A percentile compares a stretch with the other conserved stretches of the same genome.
phyloP scores from a whole-genome alignment of 2,797 vertebrate species.

The Poeciliopsis infans region DNA sequence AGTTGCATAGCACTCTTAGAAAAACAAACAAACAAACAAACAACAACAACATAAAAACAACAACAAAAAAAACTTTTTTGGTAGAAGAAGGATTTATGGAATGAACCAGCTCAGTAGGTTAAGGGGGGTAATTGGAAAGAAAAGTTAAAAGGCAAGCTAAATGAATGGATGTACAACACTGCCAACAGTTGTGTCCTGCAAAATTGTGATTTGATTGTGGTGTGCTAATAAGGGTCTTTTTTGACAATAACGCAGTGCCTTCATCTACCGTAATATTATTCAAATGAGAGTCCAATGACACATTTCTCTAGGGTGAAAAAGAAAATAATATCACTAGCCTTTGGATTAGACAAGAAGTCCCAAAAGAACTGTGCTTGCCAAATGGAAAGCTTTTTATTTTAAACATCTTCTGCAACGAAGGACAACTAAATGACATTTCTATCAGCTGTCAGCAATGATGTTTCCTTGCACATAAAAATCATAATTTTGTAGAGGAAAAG shows the following conservation, averaged over 20 bases:
- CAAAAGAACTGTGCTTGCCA: constrained; percentile 61
- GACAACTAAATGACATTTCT: constrained; percentile 40
- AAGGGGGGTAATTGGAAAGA: constrained; percentile 50
- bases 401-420: constrained; percentile 37
- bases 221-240: constrained; percentile 66
- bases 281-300: constrained; percentile 75
- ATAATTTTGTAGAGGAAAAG: constrained; percentile 37
- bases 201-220: constrained; percentile 76
- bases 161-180: constrained; percentile 50
- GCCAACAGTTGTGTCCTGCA: constrained; percentile 66
- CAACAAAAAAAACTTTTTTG: neutral
- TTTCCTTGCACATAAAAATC: constrained; percentile 36
- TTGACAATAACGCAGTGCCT: constrained; percentile 71
- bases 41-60: too few species aligned
- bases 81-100: constrained; percentile 39
- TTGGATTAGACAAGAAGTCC: constrained; percentile 70
- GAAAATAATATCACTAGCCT: constrained; percentile 63
- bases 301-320: constrained; percentile 60
- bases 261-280: constrained; percentile 79
- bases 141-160: constrained; percentile 63
- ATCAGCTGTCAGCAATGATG: constrained; percentile 20
- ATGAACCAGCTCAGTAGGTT: constrained; percentile 67
- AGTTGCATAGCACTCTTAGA: constrained; percentile 33
- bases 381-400: constrained; percentile 69
- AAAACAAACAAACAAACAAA: neutral